phyloP scores from a whole-genome alignment of 2,113 vertebrate species.

The Leucopternis melanops region DNA sequence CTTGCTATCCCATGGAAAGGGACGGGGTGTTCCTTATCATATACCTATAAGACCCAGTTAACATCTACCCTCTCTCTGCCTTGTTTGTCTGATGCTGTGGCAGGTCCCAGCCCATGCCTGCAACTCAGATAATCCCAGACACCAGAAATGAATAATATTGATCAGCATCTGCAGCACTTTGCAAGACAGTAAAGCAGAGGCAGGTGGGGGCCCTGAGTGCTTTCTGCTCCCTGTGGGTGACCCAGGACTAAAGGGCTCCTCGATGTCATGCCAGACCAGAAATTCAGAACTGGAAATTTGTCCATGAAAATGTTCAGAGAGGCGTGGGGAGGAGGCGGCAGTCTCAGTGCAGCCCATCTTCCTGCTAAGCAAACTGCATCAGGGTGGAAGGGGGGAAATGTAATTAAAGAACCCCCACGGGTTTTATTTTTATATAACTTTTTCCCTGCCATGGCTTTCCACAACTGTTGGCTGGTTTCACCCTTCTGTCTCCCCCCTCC shows the following conservation, averaged over 20 bases:
- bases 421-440: not conserved
- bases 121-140: not conserved
- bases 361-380: not conserved
- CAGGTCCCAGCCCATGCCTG: not conserved
- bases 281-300: not conserved
- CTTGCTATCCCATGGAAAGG: not conserved
- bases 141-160: not conserved
- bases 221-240: not conserved
- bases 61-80: not conserved
- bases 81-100: not conserved
- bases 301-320: not conserved
- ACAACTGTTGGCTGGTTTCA: not conserved
- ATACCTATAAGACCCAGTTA: no score
- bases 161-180: not conserved
- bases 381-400: not conserved
- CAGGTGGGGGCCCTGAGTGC: not conserved
- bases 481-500: not conserved
- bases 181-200: not conserved
- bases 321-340: not conserved
- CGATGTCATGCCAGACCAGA: not conserved
- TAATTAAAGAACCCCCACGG: not conserved
- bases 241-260: not conserved
- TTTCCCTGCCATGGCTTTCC: not conserved
- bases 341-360: not conserved
- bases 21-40: rapidly evolving